phyloP scores from a whole-genome alignment of 2,113 vertebrate species.

The Phasianus colchicus region DNA sequence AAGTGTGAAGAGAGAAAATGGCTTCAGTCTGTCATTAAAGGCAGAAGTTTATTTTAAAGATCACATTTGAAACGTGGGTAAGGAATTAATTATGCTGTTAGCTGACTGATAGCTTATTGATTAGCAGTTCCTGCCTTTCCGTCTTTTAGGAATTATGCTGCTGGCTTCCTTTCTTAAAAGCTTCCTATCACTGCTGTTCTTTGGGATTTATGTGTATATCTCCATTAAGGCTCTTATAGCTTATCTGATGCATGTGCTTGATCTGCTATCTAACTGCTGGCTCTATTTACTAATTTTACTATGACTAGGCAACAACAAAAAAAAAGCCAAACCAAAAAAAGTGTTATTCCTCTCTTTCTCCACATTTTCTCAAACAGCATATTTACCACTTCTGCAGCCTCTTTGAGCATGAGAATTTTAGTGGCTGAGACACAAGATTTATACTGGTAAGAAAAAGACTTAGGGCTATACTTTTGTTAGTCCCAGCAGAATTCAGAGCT shows the following conservation, averaged over 20 bases:
- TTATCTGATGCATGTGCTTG: not conserved
- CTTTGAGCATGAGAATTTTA: not conserved
- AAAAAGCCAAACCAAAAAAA: not conserved
- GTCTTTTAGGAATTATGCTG: not conserved
- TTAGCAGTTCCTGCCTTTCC: not conserved
- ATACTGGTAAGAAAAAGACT: not conserved
- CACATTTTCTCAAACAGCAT: not conserved
- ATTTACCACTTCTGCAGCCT: not conserved
- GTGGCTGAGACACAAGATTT: not conserved
- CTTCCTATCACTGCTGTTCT: not conserved
- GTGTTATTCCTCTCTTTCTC: not conserved
- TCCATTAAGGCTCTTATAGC: not conserved
- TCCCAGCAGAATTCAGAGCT: not conserved
- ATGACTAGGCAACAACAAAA: not conserved
- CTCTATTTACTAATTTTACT: not conserved
- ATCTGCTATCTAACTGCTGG: not conserved
- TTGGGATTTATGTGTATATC: not conserved
- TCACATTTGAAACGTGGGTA: not conserved
- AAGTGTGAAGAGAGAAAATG: not conserved
- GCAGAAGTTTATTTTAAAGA: not conserved
- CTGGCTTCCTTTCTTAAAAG: not conserved
- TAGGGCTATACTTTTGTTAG: not conserved
- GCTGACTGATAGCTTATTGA: not conserved
- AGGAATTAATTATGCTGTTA: fast-evolving
- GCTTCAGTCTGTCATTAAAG: not conserved